Evolutionary conservation across 1,140 invertebrate species (phyloP), one percentile per base, ranked within the genome.

Genomic region (Oedothorax gibbosus): DNA sequence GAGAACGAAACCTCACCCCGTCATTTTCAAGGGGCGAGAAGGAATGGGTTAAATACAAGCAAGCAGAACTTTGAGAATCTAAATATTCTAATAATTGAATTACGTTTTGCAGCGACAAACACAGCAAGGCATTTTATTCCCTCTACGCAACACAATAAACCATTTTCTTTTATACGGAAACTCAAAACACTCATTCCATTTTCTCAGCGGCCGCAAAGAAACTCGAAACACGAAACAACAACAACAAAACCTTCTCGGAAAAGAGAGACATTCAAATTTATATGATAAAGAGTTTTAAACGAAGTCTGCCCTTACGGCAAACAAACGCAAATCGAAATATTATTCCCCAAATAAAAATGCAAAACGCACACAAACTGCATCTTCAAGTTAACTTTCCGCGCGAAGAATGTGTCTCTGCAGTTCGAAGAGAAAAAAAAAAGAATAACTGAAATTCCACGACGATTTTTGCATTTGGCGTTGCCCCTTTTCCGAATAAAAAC

Each of bases 281-380:
- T 75, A 83, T 75, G 71, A 75, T 83, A 83, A 83, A 83, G 80
- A 83, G 81, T 54, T 83, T 83, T 83, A 83, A 83, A 83, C 75
- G 71, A 83, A 83, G 81, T 83, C 57, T 66, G 73, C 62, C 18
- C 50, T 8, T 8, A 57, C 35, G 54, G 18, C 35, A 64, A 72
- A 73, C 64, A 49, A 83, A 66, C 57, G 69, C 71, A 75, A 75
- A 83, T 83, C 71, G 81, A 83, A 75, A 75, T 75, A 83, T 83
- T 83, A 83, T 75, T 83, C 81, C 35, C n/a, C 57, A 75, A 65
- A 75, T 75, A 82, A 72, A 64, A 82, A 53, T 51, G 60, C 35
- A 82, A 82, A 64, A 60, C 35, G 64, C 57, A 20, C 21, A 82
- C 15, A 73, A 65, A 66, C 49, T 20, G n/a, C 3, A 14, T 65